A percentile compares a stretch with the other conserved stretches of the same genome.
Conservation (phyloP, 2,113 vertebrate species). For the Cygnus atratus region DNA sequence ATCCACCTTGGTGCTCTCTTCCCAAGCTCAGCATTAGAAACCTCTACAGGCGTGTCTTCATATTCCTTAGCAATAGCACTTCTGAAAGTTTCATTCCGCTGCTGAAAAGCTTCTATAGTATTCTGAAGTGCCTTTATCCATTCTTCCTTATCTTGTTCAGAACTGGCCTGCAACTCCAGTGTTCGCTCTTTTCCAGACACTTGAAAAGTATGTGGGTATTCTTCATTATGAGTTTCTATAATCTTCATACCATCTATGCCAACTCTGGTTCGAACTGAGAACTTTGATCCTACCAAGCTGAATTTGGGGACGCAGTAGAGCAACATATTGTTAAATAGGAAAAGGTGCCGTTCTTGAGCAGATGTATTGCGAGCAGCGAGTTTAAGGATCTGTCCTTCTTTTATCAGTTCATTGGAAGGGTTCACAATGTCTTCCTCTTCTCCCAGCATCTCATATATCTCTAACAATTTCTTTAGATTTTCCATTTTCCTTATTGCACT, state of each 20-base stretch:
- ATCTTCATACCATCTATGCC: constrained; percentile 96
- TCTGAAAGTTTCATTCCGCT: constrained; percentile 95
- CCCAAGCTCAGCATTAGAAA: constrained; percentile 91
- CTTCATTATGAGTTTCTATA: constrained; percentile 90
- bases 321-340: constrained; percentile 98
- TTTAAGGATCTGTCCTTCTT: constrained; percentile 96
- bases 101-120: constrained; percentile 92
- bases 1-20: constrained; percentile 96
- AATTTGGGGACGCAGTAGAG: constrained; percentile 98
- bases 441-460: constrained; percentile 96
- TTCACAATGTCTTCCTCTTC: constrained; percentile 97
- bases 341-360: constrained; percentile 94
- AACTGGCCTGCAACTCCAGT: constrained; percentile 94
- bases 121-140: constrained; percentile 91
- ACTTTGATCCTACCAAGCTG: constrained; percentile 93
- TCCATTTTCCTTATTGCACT: constrained; percentile 96
- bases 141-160: no score
- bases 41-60: constrained; percentile 82
- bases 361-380: constrained; percentile 95
- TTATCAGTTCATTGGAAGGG: constrained; percentile 96
- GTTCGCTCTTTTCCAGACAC: constrained; percentile 96
- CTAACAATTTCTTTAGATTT: constrained; percentile 94
- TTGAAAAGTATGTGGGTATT: constrained; percentile 96
- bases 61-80: constrained; percentile 87
- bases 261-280: constrained; percentile 90